Base-by-base conservation (phyloP, 2,888 invertebrate species). In the Hirtodrosophila trivittata region DNA sequence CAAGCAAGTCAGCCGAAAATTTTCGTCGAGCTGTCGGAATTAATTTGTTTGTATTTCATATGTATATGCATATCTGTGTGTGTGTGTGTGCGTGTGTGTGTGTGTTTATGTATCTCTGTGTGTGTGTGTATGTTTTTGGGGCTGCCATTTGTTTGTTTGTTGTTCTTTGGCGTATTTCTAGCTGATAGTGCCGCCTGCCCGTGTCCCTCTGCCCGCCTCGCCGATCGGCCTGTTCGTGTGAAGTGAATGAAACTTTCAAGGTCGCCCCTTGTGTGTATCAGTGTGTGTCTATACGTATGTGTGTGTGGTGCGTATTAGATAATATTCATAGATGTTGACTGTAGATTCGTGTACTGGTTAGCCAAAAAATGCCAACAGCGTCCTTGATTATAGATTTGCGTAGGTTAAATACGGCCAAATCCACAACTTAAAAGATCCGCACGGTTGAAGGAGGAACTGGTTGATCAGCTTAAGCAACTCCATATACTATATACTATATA, bases 231-330 rank as follows among this genome's bases (percentile, higher is more conserved):
- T 57, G 54, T 86, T 42, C 47, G 69, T 80, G 74, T 67, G 75
- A 71, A 76, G 85, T 88, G 86, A 88, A 87, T 87, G 78, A 87
- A 86, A 82, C 80, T 75, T 88, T 88, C 87, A 87, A 87, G 87
- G 87, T 86, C 86, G 81, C 60, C 66, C 47, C 12, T 13, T 35
- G 18, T 66, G 18, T 35, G 7, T 42, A 47, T 14, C 12, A 51
- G 21, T 51, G 9, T 55, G 30, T 35, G 32, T 16, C 18, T 25
- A 37, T 59, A 12, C 32, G 9, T 32, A 28, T 43, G 13, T 49
- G 26, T 49, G n/a, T 52, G 28, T 54, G 33, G 66, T 76, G 72
- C 80, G 74, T 86, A 81, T 84, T 86, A 83, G 77, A 83, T 83
- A 83, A 86, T 83, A 66, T 63, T 64, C 72, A 75, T 70, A 68